Percentiles rank a stretch among this genome's conserved stretches.
Conservation (phyloP, 2,113 vertebrate species). For the Psophia crepitans region DNA sequence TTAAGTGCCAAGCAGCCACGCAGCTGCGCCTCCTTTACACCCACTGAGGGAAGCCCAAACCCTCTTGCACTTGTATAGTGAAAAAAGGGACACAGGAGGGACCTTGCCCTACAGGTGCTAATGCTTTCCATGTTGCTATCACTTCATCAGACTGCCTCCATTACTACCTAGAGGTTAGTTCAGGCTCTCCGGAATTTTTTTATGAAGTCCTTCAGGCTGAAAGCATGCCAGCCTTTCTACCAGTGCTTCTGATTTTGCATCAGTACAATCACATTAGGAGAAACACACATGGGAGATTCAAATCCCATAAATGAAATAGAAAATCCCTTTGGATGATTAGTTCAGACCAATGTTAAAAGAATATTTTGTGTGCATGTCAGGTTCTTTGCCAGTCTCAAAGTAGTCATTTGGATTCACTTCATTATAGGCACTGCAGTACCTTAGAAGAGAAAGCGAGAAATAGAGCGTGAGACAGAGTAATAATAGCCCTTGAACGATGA, state of each 20-base stretch:
- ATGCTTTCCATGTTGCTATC: background rate
- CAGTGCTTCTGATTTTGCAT: conserved; percentile 35
- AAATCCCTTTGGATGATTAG: conserved; percentile 60
- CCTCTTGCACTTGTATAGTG: background rate
- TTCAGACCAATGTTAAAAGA: conserved; percentile 60
- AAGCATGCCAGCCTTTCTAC: background rate
- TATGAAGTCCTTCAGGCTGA: background rate
- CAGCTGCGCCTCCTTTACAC: background rate
- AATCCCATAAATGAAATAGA: conserved; percentile 37
- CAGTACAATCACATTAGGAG: conserved; percentile 2
- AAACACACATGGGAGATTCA: conserved; percentile 43
- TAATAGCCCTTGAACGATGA: conserved; percentile 63
- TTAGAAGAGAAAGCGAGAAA: conserved; percentile 51
- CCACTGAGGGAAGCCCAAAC: background rate
- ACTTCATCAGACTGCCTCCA: background rate
- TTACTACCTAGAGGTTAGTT: background rate
- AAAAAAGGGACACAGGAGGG: background rate
- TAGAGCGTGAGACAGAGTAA: conserved; percentile 61
- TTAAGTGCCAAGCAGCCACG: background rate
- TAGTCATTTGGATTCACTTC: conserved; percentile 73
- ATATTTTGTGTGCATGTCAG: conserved; percentile 71
- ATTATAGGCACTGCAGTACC: conserved; percentile 63
- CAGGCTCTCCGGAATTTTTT: background rate
- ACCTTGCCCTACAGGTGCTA: background rate
- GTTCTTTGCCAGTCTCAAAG: conserved; percentile 60